Evolutionary conservation across 2,888 invertebrate species (phyloP), one percentile per base, ranked within the genome.

Genomic region (Eupithecia exiguata): DNA sequence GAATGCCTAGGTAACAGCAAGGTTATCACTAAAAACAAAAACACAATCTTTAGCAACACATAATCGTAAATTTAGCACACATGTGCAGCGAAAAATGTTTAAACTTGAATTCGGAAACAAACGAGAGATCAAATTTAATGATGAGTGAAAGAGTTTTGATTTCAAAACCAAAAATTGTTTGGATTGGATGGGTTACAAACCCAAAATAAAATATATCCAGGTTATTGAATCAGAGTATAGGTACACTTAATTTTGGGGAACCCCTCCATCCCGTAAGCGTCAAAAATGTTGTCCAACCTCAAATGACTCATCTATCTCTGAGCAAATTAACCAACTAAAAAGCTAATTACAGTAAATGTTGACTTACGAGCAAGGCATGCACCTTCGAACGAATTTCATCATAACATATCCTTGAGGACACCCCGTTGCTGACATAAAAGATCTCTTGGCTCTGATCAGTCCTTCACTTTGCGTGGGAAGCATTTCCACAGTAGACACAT

Each of bases 401-500:
- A 65, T 1, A 35, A 36, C 63, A 63, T 18, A 36, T 36, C 63
- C 63, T 12, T 65, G 0, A 36, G 63, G 63, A n/a, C 63, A 65
- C 10, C 36, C n/a, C n/a, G 38, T 12, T 4, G 18, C 30, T 10
- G 18, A 21, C 36, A 65, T 38, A 12, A 65, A 4, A n/a, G 63
- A 9, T 5, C 73, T 73, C 14, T 69, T 43, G n/a, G 25, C 69
- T 43, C 58, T 53, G 5, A 58, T 12, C 9, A 25, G 14, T 12
- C 25, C 68, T 61, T 62, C 53, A 10, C 25, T 65, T n/a, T 30
- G 10, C 38, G 61, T 58, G 25, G 58, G 66, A 25, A 70, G 25
- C 69, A 73, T 66, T 1, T 70, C 61, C 61, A 73, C 73, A 61
- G 25, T 46, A 1, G 25, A 36, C 30, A 73, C 10, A 5, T 70